A percentile compares a stretch with the other conserved stretches of the same genome.
Conservation (phyloP, 2,888 invertebrate genomes). For the Catocala nupta region DNA sequence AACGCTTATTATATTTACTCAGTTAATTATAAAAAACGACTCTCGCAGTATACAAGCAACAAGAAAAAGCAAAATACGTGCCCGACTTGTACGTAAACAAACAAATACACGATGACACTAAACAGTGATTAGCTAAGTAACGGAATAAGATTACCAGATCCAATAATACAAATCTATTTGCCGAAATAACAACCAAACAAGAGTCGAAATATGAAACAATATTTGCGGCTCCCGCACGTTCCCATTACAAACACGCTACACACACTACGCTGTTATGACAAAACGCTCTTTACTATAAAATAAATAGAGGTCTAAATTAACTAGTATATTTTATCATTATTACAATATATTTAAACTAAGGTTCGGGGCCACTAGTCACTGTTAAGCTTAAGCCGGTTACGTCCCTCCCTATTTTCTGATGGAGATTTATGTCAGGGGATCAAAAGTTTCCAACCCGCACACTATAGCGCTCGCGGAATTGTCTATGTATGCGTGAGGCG, state of each 20-base stretch:
- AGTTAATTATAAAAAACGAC: too few relatives aligned
- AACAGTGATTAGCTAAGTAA: constrained; percentile 67
- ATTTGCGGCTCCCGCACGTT: constrained; percentile 70
- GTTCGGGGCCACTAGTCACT: constrained; percentile 82
- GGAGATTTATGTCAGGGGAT: constrained; percentile 87
- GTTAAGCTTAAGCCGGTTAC: constrained; percentile 87
- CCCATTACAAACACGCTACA: constrained; percentile 65
- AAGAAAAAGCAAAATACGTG: constrained; percentile 15
- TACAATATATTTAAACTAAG: constrained; percentile 86
- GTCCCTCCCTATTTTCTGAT: constrained; percentile 86
- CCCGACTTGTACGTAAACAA: constrained; percentile 27
- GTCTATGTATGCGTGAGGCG: constrained; percentile 52
- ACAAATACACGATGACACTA: constrained; percentile 42
- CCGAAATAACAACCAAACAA: constrained; percentile 65
- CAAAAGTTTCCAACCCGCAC: constrained; percentile 84
- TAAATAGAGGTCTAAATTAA: constrained; percentile 81
- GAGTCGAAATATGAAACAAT: constrained; percentile 80
- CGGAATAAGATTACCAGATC: constrained; percentile 74
- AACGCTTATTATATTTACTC: too few relatives aligned
- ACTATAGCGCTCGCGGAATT: constrained; percentile 55
- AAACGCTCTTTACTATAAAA: constrained; percentile 75
- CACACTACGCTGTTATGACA: constrained; percentile 67
- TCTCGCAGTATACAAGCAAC: background rate
- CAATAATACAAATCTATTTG: constrained; percentile 80
- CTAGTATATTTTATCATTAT: constrained; percentile 85